Evolutionary conservation across 37 sponge, comb jelly and placozoan species (phyloP), one percentile per base, ranked within the genome.

Genomic region (Sycon ciliatum): DNA sequence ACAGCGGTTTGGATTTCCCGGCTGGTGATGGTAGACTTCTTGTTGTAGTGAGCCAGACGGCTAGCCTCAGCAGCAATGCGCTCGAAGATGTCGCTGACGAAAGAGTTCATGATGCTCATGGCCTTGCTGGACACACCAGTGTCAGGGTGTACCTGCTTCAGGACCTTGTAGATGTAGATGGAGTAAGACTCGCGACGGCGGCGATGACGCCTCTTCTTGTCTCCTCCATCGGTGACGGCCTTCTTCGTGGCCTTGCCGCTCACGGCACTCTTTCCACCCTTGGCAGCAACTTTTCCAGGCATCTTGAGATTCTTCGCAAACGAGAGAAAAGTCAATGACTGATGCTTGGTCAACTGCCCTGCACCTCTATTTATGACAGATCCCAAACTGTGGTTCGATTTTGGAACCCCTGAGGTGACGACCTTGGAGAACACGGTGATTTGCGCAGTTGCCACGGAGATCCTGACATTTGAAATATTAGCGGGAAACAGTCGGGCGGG

Each of bases 31-130:
- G 93, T 91, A 58, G 84, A 85, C 34, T 78, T 83, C 80, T 87
- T 87, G 83, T 87, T 91, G 88, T 91, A 91, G 80, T 91, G 93
- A 32, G 89, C 83, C 32, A 91, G 88, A 7, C 88, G 81, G 28
- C 88, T 84, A 22, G 93, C 79, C 61, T 91, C 93, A 22, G 76
- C 73, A 37, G 93, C 93, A 37, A 91, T 91, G 34, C 85, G 62
- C 66, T 91, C 93, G 66, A 91, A 91, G 80, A 91, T 84, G 73
- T 91, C 93, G 75, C 87, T 86, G 36, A 91, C 93, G 79, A 91
- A 91, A 18, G 85, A 84, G 85, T 91, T 91, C 93, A 91, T 91
- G 84, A 91, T 91, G 76, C 81, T 80, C 92, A 91, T 91, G 80
- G 86, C 92, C 64, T 91, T 91, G 85, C 84, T 80, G 80, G 85